Percentiles rank a stretch among this genome's conserved stretches.
These are phyloP conservation scores for Eueides isabella DNA, from an alignment of 1,140 invertebrate genomes.

Conservation along the genomic window DNA sequence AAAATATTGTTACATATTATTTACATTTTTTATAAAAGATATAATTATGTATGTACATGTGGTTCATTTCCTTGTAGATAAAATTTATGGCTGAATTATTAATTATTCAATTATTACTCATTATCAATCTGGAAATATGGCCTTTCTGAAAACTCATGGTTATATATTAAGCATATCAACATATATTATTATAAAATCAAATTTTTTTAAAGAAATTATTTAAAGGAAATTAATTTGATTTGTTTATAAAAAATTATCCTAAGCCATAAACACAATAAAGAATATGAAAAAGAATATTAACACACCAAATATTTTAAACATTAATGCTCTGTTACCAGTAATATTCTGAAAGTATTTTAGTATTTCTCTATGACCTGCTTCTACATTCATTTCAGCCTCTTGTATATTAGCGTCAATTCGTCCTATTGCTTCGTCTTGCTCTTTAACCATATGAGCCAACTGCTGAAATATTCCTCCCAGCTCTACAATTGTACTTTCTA, in stretches of 20 bases:
- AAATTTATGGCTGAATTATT: no score
- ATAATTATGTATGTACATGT: no score
- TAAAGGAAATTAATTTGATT: no score
- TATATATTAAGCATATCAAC: no score
- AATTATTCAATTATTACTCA: no score
- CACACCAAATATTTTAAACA: conserved; percentile 99
- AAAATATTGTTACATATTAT: no score
- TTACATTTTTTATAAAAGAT: no score
- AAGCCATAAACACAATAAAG: conserved; percentile 96
- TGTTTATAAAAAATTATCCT: not conserved
- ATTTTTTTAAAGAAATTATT: no score
- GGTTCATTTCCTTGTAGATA: no score
- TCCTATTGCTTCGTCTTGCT: conserved; percentile 99
- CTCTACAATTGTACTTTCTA: conserved; percentile 99
- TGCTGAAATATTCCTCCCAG: conserved; percentile 99
- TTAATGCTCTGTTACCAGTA: conserved; percentile 98
- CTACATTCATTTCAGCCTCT: conserved; percentile 97
- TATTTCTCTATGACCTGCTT: conserved; percentile 98
- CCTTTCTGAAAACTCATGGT: no score
- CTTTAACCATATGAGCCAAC: conserved; percentile 98
- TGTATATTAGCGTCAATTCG: conserved; percentile 99
- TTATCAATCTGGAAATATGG: no score
- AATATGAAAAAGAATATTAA: conserved; percentile 99
- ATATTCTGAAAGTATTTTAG: conserved; percentile 99
- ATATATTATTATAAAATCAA: no score